These are phyloP conservation scores for Ephydatia muelleri DNA, from an alignment of 37 sponge, comb jelly and placozoan genomes.

Conservation along the genomic window DNA sequence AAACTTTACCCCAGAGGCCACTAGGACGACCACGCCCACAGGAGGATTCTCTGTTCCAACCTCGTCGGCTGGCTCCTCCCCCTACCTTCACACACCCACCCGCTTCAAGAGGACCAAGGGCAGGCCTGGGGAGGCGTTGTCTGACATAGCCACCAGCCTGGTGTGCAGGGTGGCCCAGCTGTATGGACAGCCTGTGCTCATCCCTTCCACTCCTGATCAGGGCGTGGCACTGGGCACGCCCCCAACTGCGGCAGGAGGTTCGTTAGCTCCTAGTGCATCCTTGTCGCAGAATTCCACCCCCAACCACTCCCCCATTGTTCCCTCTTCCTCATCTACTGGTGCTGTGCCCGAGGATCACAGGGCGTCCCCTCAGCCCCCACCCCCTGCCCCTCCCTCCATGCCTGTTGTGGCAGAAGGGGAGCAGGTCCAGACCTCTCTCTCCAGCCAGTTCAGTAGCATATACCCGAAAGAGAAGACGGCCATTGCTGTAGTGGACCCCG, in stretches of 20 bases:
- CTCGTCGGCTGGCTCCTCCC: not conserved
- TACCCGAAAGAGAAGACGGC: slow-evolving; percentile 61
- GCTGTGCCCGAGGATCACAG: not conserved
- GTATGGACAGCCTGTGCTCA: not conserved
- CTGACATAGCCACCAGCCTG: slow-evolving; percentile 25
- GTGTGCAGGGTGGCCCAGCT: slow-evolving; percentile 52
- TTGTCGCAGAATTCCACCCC: not conserved
- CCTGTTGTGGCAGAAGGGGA: not conserved
- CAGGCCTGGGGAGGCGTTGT: slow-evolving; percentile 46
- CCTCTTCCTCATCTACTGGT: not conserved
- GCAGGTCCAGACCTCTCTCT: not conserved
- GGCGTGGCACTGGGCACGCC: not conserved
- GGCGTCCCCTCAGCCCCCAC: not conserved
- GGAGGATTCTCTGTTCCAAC: not conserved
- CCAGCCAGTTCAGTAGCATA: slow-evolving; percentile 47
- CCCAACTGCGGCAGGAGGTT: not conserved
- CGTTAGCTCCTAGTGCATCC: not conserved
- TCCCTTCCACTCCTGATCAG: not conserved
- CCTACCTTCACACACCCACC: not conserved
- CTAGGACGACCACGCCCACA: not conserved
- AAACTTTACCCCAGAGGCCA: slow-evolving; percentile 6
- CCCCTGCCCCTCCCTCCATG: not conserved
- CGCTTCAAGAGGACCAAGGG: slow-evolving; percentile 10
- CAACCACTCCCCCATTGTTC: not conserved
- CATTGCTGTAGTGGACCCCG: slow-evolving; percentile 61